Conservation (phyloP, 2,888 invertebrate species). For the Lamellibrachia satsuma region DNA sequence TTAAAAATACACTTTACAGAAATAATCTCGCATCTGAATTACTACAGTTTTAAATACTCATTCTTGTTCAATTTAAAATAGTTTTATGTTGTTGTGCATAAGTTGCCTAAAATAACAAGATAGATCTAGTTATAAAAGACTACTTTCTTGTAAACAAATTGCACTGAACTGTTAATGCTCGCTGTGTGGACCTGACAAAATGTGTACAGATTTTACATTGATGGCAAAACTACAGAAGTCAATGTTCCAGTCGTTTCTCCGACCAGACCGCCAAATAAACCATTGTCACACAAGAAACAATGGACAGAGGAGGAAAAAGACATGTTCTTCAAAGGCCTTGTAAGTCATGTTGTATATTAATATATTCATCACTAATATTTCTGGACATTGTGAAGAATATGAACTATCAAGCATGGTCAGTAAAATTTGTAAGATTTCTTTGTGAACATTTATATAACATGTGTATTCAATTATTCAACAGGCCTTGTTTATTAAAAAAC, state of each 20-base stretch:
- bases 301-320: slow-evolving; percentile 58
- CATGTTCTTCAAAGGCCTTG: slow-evolving; percentile 52
- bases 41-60: too few species aligned
- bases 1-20: too few species aligned
- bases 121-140: background rate
- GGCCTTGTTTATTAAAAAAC: background rate
- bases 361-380: background rate
- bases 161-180: background rate
- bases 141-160: background rate
- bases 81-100: too few species aligned
- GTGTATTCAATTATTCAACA: background rate
- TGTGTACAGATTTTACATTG: background rate
- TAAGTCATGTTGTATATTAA: slow-evolving; percentile 33
- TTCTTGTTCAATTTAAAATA: too few species aligned
- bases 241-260: background rate
- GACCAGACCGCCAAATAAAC: background rate
- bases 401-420: background rate
- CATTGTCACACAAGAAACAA: slow-evolving; percentile 38
- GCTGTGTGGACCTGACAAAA: background rate
- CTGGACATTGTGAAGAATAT: background rate
- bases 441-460: background rate
- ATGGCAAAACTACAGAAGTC: background rate
- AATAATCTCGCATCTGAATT: too few species aligned
- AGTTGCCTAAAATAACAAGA: background rate
- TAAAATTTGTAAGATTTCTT: background rate